Evolutionary conservation across 2,113 vertebrate genomes (phyloP).

Genomic region (Guaruba guarouba): DNA sequence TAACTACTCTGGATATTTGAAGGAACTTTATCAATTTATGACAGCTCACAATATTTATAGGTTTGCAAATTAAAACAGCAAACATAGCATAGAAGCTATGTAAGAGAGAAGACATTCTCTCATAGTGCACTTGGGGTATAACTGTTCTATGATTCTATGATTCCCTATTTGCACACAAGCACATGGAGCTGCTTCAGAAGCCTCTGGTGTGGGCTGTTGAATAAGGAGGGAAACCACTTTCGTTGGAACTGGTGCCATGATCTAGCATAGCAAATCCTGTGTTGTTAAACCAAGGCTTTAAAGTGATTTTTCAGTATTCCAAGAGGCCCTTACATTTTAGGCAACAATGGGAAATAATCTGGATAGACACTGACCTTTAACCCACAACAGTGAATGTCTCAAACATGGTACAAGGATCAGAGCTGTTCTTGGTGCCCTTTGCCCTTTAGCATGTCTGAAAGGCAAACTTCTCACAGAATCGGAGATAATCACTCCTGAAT

Average conservation of each 20-base stretch:
- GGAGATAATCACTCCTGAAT: conserved; percentile 57
- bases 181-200: neutral
- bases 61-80: neutral
- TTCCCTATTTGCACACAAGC: neutral
- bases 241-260: neutral
- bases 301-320: conserved; percentile 16
- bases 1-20: neutral
- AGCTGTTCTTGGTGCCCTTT: conserved; percentile 61
- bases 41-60: neutral
- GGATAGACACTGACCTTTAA: conserved; percentile 64
- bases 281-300: conserved; percentile 53
- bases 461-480: conserved; percentile 63
- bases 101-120: neutral
- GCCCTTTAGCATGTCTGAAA: conserved; percentile 63
- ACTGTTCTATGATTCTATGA: too few relatives aligned
- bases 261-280: conserved; percentile 37
- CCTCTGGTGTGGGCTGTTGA: neutral
- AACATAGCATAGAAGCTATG: neutral
- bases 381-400: conserved; percentile 49
- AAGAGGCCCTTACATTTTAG: conserved; percentile 16
- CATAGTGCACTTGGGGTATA: neutral
- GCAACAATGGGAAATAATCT: conserved; percentile 53
- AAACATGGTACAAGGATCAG: conserved; percentile 64
- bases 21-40: neutral
- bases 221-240: neutral